Conservation (phyloP, 2,113 vertebrate genomes). For the Megaceryle maxima region DNA sequence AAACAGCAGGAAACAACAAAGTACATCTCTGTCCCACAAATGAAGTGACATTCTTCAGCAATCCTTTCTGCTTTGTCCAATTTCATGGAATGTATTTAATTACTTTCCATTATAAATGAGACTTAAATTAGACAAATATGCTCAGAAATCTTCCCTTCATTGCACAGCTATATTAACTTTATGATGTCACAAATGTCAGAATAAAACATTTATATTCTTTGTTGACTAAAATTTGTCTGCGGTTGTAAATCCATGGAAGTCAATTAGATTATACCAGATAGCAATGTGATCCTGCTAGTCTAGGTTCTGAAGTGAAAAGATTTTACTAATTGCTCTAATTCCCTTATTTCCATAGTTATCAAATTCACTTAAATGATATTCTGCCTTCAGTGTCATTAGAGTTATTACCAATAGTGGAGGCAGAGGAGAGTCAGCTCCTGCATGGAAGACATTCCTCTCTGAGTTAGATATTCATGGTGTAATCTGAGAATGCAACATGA, state of each 20-base stretch:
- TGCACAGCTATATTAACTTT: constrained; percentile 41
- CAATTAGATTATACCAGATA: constrained; percentile 38
- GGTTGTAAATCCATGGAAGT: constrained; percentile 44
- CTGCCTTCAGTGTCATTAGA: not conserved
- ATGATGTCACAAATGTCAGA: constrained; percentile 44
- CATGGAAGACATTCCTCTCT: not conserved
- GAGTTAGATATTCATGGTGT: not conserved
- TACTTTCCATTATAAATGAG: constrained; percentile 32
- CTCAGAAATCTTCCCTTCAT: constrained; percentile 26
- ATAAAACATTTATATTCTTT: constrained; percentile 43
- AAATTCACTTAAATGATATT: not conserved
- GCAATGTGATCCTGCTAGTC: constrained; percentile 29
- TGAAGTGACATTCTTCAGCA: not conserved
- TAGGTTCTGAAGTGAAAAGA: constrained; percentile 23
- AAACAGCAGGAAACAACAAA: constrained; percentile 60
- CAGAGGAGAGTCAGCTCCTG: not conserved
- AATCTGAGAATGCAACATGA: not conserved
- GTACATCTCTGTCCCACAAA: not conserved
- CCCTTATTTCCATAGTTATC: constrained; percentile 1
- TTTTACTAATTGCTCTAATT: constrained; percentile 41
- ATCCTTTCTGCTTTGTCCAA: constrained; percentile 17
- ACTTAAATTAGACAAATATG: constrained; percentile 51
- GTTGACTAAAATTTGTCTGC: constrained; percentile 18
- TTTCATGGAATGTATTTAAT: constrained; percentile 54
- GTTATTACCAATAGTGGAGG: not conserved